phyloP scores from a whole-genome alignment of 2,113 vertebrate species.

The Rhinopomastus cyanomelas region DNA sequence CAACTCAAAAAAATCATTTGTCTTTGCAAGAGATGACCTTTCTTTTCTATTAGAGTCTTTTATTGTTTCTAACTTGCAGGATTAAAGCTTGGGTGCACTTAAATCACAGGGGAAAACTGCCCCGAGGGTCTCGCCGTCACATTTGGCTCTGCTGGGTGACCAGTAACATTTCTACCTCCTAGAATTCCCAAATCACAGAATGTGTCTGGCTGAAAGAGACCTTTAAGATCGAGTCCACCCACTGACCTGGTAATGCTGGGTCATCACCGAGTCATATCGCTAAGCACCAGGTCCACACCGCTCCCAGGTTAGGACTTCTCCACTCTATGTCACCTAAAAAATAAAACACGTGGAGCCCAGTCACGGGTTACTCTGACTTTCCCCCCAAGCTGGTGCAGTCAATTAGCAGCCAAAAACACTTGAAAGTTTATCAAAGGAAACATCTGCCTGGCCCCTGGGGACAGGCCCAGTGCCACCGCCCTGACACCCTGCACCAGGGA shows the following conservation, averaged over 20 bases:
- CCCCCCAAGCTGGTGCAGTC: background rate
- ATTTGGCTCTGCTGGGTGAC: background rate
- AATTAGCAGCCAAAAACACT: fast-evolving
- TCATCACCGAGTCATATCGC: too few relatives aligned
- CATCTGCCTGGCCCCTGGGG: fast-evolving
- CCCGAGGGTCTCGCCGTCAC: background rate
- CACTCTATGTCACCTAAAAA: background rate
- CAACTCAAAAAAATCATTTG: background rate
- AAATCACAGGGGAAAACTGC: background rate
- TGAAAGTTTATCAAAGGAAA: background rate
- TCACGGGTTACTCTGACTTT: fast-evolving
- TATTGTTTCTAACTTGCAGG: background rate
- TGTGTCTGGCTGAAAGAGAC: too few relatives aligned
- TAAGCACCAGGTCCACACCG: too few relatives aligned
- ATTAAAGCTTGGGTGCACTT: fast-evolving
- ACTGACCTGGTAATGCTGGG: too few relatives aligned
- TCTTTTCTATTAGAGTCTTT: background rate
- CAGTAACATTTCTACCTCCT: background rate
- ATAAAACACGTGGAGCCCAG: background rate
- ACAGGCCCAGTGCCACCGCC: background rate
- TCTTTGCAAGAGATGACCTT: background rate
- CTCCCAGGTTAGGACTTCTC: background rate
- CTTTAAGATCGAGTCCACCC: too few relatives aligned
- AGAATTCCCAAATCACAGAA: too few relatives aligned
- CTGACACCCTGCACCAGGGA: fast-evolving